These are phyloP conservation scores for Apodemia duryi DNA, from an alignment of 2,888 invertebrate genomes.

Conservation along the genomic window DNA sequence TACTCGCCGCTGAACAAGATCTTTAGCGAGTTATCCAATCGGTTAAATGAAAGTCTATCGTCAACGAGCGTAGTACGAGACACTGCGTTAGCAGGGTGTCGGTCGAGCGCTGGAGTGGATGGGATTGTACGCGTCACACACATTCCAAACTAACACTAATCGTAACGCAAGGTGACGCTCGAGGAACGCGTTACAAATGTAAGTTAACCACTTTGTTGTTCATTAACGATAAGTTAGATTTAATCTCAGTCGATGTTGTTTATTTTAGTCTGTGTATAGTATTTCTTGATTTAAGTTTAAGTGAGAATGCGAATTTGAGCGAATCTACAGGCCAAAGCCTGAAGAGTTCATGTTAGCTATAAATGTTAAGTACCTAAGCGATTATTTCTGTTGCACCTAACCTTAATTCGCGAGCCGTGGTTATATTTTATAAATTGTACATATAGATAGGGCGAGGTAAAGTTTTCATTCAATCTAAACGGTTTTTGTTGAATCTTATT, in stretches of 20 bases:
- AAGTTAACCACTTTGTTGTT: constrained; percentile 78
- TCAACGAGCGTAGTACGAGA: constrained; percentile 36
- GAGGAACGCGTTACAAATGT: constrained; percentile 59
- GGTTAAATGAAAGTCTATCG: constrained; percentile 18
- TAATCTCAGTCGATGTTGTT: constrained; percentile 75
- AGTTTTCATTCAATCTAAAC: constrained; percentile 56
- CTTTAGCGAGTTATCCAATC: constrained; percentile 3
- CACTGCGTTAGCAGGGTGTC: constrained; percentile 29
- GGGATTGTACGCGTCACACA: constrained; percentile 60
- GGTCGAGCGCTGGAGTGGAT: constrained; percentile 38
- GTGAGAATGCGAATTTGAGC: constrained; percentile 73
- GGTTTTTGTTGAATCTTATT: constrained; percentile 65
- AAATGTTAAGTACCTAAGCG: constrained; percentile 66
- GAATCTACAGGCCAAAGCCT: constrained; percentile 68
- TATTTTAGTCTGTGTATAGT: constrained; percentile 74
- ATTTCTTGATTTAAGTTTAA: constrained; percentile 68
- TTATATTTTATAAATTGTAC: constrained; percentile 68
- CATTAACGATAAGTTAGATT: constrained; percentile 77
- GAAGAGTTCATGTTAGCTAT: constrained; percentile 66
- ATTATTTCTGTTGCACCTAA: constrained; percentile 69
- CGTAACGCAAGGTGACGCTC: constrained; percentile 41
- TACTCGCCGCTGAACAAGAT: constrained; percentile 7
- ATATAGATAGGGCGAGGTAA: constrained; percentile 72
- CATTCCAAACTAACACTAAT: constrained; percentile 73
- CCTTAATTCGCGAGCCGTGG: constrained; percentile 67